Percentiles rank a stretch among this genome's conserved stretches.
Evolutionary conservation across 1,140 invertebrate species (phyloP).

Genomic region (Pseudomyrmex flavicornis): DNA sequence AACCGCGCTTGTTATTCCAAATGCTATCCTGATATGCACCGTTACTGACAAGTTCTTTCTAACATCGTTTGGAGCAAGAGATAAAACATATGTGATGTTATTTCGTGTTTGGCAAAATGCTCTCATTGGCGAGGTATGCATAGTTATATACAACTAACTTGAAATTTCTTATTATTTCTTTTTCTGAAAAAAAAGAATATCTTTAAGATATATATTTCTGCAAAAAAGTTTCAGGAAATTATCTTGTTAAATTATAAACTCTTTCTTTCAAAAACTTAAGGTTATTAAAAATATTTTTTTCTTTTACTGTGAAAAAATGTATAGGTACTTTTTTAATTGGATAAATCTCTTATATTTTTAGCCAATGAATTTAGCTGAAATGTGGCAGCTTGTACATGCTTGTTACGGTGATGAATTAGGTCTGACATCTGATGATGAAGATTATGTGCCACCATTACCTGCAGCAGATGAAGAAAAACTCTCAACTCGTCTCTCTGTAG

Average conservation of each 20-base stretch:
- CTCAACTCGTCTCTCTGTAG: slow-evolving; percentile 85
- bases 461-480: slow-evolving; percentile 86
- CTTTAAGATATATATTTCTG: background rate
- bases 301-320: background rate
- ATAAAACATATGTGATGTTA: slow-evolving; percentile 97
- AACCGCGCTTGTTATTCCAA: slow-evolving; percentile 96
- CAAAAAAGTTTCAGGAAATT: background rate
- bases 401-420: slow-evolving; percentile 97
- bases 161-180: slow-evolving; percentile 2
- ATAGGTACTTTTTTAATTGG: background rate
- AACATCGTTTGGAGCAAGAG: slow-evolving; percentile 95
- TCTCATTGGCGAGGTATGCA: slow-evolving; percentile 92
- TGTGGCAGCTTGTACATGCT: slow-evolving; percentile 95
- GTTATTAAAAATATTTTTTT: background rate
- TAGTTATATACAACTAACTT: slow-evolving; percentile 41
- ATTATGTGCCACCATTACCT: slow-evolving; percentile 88
- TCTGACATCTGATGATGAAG: slow-evolving; percentile 96
- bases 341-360: slow-evolving; percentile 77
- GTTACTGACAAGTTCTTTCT: slow-evolving; percentile 96
- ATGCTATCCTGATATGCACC: slow-evolving; percentile 95
- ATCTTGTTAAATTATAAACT: background rate
- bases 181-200: slow-evolving; percentile 11
- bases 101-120: slow-evolving; percentile 98
- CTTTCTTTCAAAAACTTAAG: background rate
- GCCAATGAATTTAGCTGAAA: slow-evolving; percentile 93